Evolutionary conservation across 2,888 invertebrate genomes (phyloP), one percentile per base, ranked within the genome.

Genomic region (Prenolepis imparis): DNA sequence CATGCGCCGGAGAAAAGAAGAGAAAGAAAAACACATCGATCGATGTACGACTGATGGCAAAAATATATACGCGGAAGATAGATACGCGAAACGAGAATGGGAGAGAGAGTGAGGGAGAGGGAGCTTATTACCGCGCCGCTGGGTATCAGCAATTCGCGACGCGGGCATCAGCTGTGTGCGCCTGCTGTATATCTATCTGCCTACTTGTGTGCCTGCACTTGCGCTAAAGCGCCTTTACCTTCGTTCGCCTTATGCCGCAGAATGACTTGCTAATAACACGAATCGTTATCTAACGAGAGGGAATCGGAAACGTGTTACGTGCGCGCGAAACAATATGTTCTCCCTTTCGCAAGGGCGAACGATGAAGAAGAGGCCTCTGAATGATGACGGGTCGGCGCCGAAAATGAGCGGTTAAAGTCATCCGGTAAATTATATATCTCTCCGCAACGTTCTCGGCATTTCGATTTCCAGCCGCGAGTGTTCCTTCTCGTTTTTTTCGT

Each of bases 211-310:
- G 55, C 80, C 74, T 48, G 75, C 36, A 70, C 66, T 84, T 66
- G 68, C 70, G 55, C 73, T 74, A 67, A 52, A 88, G 80, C 78
- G 39, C 84, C 63, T 66, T 48, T 66, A 55, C 52, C 77, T 52
- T 28, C 85, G 88, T 88, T 70, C 84, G 82, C 67, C 72, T 85
- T 80, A 82, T 84, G 78, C 48, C 64, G 61, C 39, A 24, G 67
- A 57, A 86, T 88, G 75, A 86, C 88, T 88, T 55, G 84, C 74
- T 74, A 85, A 81, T 87, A 85, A 82, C 67, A 39, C 41, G 77
- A 84, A 88, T 88, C 66, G 80, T 84, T 84, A 75, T 67, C 77
- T 64, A 84, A 86, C 72, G 82, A 86, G 78, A 82, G 86, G 82
- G 86, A 87, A 84, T 84, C 64, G 78, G 41, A 83, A n/a, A 52